Evolutionary conservation across 2,797 vertebrate species (phyloP).

Genomic region (Discoglossus pictus): DNA sequence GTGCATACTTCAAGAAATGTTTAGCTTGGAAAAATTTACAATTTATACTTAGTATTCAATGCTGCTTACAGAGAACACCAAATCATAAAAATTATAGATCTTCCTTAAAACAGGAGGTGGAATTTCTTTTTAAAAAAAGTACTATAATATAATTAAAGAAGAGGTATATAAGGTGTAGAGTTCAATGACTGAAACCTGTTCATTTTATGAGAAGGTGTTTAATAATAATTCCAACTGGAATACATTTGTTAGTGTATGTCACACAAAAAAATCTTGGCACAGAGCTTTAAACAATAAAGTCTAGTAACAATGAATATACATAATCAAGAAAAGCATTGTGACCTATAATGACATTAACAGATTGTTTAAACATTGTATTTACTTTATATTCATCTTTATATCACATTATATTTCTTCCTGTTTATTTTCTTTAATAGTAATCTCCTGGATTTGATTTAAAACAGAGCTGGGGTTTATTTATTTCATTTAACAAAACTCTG

Average conservation of each 20-base stretch:
- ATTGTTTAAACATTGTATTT: slow-evolving; percentile 4
- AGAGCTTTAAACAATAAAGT: background rate
- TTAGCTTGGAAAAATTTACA: too few species aligned
- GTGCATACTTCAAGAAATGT: too few species aligned
- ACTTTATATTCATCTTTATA: background rate
- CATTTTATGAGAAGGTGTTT: slow-evolving; percentile 4
- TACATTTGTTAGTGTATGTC: background rate
- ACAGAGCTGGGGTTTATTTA: background rate
- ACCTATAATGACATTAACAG: background rate
- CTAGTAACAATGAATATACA: background rate
- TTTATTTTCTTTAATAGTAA: slow-evolving; percentile 14
- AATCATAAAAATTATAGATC: too few species aligned
- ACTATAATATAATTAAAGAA: too few species aligned
- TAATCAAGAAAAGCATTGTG: background rate
- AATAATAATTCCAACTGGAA: background rate
- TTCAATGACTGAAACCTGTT: too few species aligned
- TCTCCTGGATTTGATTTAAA: background rate
- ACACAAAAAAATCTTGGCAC: background rate
- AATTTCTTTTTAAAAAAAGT: too few species aligned
- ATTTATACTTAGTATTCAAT: too few species aligned
- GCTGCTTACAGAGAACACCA: too few species aligned
- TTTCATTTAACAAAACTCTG: background rate
- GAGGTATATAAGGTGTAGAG: too few species aligned
- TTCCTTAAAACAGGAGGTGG: too few species aligned
- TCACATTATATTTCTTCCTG: background rate